These are phyloP conservation scores for Alentia gelatinosa DNA, from an alignment of 2,888 invertebrate genomes.

Conservation along the genomic window DNA sequence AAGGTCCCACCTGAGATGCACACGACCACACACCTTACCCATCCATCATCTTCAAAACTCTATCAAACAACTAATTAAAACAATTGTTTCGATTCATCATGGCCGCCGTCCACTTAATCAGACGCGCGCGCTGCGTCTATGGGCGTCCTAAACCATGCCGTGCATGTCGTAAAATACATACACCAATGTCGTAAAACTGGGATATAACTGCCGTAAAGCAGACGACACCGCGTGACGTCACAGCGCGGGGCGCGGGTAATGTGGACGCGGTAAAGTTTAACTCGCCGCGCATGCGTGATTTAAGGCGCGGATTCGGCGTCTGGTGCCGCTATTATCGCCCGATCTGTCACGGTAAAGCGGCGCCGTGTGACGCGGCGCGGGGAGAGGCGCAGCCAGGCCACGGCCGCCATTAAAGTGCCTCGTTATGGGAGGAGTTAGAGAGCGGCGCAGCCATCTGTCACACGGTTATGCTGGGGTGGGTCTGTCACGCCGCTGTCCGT, in stretches of 20 bases:
- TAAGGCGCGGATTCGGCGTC: background rate
- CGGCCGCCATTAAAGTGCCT: background rate
- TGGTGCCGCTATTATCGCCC: background rate
- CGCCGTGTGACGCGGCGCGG: too few relatives aligned
- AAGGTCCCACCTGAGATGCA: too few relatives aligned
- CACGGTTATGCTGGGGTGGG: background rate
- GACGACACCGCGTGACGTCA: background rate
- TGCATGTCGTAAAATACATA: background rate
- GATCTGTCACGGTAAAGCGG: background rate
- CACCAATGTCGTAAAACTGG: background rate
- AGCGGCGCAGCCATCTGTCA: background rate
- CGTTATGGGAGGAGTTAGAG: background rate
- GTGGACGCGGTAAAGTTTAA: background rate
- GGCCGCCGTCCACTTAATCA: background rate
- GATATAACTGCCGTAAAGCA: background rate
- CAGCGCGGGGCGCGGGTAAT: background rate
- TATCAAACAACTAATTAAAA: background rate
- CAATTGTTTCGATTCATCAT: background rate
- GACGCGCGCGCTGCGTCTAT: background rate
- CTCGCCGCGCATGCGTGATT: background rate
- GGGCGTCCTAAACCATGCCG: background rate
- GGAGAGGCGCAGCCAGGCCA: background rate
- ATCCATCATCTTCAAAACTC: too few relatives aligned
- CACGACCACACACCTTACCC: background rate
- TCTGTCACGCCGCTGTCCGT: background rate